Base-by-base conservation (phyloP, 2,888 invertebrate genomes). In the Chrysomela aeneicollis region DNA sequence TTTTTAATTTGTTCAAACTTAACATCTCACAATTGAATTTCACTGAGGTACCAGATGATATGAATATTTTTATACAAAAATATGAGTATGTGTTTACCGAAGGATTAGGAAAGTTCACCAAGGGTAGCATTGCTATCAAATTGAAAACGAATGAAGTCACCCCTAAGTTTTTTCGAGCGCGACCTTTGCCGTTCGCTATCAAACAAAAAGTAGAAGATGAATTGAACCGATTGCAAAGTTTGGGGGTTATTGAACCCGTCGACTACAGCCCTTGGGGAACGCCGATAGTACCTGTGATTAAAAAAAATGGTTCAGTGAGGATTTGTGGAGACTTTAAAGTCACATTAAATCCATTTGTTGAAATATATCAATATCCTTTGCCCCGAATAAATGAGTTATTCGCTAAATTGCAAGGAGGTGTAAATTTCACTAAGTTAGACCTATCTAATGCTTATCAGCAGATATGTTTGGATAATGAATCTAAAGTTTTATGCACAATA, bases 391-490 rank as follows among this genome's bases (percentile, higher is more conserved):
- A 37, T 10, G 54, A 54, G 2, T 37, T 54, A 5, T 54, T 54
- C 17, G 35, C 18, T 2, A 35, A 54, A 54, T 32, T 54, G 9
- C 58, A 55, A 10, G 65, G 63, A 0, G 64, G 65, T 6, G 46
- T 55, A 26, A n/a, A 63, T 18, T 66, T 59, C 37, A 30, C 62
- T 1, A 66, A 66, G 54, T 37, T 69, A 10, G 66, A 66, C 21
- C 53, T 69, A 1, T 53, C 47, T 10, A 22, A 51, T n/a, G 51
- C 51, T 1, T 66, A 63, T 32, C 55, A 63, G 30, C 68, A 68
- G 50, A 35, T 68, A 12, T 18, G 50, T 32, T 49, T 63, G 30
- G 59, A 59, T n/a, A 22, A 57, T 10, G 26, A 49, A 1, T 66
- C 66, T 1, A 59, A 61, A 46, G 46, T 32, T 2, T 54, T 61